Evolutionary conservation across 2,888 invertebrate genomes (phyloP).

Genomic region (Proisotoma minuta): DNA sequence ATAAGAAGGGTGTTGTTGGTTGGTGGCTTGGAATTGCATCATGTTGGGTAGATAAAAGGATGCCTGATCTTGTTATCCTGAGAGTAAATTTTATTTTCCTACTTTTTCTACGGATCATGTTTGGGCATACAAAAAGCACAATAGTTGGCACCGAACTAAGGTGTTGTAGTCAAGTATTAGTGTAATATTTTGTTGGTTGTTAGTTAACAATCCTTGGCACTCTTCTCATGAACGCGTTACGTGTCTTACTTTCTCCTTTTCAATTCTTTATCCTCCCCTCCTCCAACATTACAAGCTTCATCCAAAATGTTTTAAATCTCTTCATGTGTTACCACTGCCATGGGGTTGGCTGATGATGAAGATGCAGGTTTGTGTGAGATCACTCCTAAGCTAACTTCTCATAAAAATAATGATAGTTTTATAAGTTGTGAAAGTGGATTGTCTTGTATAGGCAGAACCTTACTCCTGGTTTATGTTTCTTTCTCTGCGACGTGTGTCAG

Average conservation of each 20-base stretch:
- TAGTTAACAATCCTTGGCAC: conserved; percentile 15
- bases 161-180: not conserved
- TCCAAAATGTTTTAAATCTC: not conserved
- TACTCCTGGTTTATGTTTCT: not conserved
- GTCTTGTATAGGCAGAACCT: not conserved
- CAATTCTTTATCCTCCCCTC: not conserved
- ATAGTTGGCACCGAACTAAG: not conserved
- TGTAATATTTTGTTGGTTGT: conserved; percentile 7
- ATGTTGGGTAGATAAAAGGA: no score
- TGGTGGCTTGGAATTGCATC: not conserved
- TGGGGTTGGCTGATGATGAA: not conserved
- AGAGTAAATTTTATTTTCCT: conserved; percentile 22
- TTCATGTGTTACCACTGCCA: not conserved
- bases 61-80: conserved; percentile 25
- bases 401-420: conserved; percentile 9
- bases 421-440: conserved; percentile 10
- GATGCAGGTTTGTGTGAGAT: not conserved
- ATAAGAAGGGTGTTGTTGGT: not conserved
- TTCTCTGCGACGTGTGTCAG: not conserved
- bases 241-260: not conserved
- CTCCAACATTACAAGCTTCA: not conserved
- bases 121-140: not conserved
- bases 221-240: conserved; percentile 2
- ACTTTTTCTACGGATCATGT: not conserved
- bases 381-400: not conserved